Base-by-base conservation (phyloP, 2,113 vertebrate genomes). In the Maccullochella peelii region DNA sequence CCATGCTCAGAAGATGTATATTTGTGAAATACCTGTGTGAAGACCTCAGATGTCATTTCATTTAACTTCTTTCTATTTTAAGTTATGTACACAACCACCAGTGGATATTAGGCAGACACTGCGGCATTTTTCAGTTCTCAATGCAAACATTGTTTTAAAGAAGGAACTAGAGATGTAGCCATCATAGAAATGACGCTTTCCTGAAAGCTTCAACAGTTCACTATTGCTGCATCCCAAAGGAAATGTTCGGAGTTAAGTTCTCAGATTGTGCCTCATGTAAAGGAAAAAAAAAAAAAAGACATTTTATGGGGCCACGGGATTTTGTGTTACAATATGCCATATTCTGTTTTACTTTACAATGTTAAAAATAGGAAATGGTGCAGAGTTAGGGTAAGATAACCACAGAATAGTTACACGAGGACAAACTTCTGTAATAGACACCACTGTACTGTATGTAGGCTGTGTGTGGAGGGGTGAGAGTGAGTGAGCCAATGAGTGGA, bases 21-120 rank as follows among this genome's bases (percentile, higher is more conserved):
- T 90, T 91, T 95, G 91, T 94, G 88, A 91, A 86, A 88, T 87
- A 84, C 63, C 77, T 83, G 49, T 91, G 89, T 87, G 80, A 88
- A 92, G 66, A 93, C 87, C 90, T 91, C 89, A 86, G 84, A 90
- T 85, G 84, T 92, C 79, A 61, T 74, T 54, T 81, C 68, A 73
- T 76, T 75, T 82, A 67, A 87, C 78, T 74, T 68, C 75, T 88
- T 77, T 85, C 15, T 76, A 70, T 86, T 85, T 52, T 65, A 77
- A 57, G 36, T 71, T 72, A 77, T 87, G 65, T 85, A 72, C 57
- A 83, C 65, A 87, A 65, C 66, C 69, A 81, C 73, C 62, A 47
- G 58, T 63, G 65, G 49, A 84, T 76, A 76, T 78, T 68, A 62
- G 78, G 79, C 70, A 82, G 82, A 86, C 62, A 78, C 61, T 76